Percentiles rank a stretch among this genome's conserved stretches.
Evolutionary conservation across 1,140 invertebrate species (phyloP).

Genomic region (Palaemon carinicauda): DNA sequence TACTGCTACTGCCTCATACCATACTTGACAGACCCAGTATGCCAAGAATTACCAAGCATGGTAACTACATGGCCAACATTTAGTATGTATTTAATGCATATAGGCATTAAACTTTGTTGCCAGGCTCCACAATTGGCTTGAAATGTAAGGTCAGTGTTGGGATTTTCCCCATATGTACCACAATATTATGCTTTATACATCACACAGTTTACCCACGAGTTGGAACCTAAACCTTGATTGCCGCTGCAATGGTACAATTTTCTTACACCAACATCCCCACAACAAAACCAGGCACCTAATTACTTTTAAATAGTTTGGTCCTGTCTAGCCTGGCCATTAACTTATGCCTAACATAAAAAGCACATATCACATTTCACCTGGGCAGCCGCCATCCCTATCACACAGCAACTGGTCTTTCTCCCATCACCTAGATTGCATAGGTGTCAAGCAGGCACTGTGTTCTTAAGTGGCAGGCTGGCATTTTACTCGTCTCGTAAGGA

Average conservation of each 20-base stretch:
- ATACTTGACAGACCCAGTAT: constrained; percentile 17
- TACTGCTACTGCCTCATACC: constrained; percentile 34
- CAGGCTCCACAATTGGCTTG: too few species aligned
- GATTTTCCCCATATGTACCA: too few species aligned
- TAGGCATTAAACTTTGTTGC: too few species aligned
- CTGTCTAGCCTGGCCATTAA: constrained; percentile 6
- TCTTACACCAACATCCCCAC: background rate
- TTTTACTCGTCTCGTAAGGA: background rate
- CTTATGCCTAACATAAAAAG: constrained; percentile 52
- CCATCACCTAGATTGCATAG: constrained; percentile 11
- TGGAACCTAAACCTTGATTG: too few species aligned
- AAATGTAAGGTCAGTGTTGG: too few species aligned
- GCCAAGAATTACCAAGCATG: constrained; percentile 16
- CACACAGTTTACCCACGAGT: too few species aligned
- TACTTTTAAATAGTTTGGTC: background rate
- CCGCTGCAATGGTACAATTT: too few species aligned
- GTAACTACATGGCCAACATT: background rate
- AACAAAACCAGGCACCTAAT: constrained; percentile 20
- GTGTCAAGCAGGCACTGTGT: background rate
- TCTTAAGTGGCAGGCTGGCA: background rate
- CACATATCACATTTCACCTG: constrained; percentile 53
- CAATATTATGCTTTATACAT: too few species aligned
- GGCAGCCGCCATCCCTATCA: constrained; percentile 45
- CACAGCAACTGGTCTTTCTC: constrained; percentile 27
- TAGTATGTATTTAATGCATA: too few species aligned